These are phyloP conservation scores for Mesorhabditis spiculigera DNA, from an alignment of 2,888 invertebrate species.

Conservation along the genomic window DNA sequence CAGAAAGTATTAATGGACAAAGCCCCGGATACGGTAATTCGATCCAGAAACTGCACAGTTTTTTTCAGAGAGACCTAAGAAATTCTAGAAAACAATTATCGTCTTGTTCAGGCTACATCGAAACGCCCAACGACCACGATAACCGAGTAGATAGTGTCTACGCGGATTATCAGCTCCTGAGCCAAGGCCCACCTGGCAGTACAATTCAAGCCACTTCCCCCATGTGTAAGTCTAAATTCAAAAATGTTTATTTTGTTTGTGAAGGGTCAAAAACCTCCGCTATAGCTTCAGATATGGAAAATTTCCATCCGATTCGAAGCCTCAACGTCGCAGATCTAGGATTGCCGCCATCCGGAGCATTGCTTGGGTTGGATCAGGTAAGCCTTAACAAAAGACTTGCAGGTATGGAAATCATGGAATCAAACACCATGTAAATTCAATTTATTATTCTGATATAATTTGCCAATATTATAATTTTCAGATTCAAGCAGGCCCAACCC, in stretches of 20 bases:
- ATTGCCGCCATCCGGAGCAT: constrained; percentile 17
- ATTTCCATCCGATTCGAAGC: constrained; percentile 4
- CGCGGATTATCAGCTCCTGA: constrained; percentile 3
- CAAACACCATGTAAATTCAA: not conserved
- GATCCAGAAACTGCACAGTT: too few relatives aligned
- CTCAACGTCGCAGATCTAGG: constrained; percentile 9
- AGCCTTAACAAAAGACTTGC: not conserved
- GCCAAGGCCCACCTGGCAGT: not conserved
- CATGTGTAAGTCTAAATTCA: not conserved
- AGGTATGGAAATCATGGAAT: too few relatives aligned
- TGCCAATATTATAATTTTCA: too few relatives aligned
- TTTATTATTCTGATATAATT: too few relatives aligned
- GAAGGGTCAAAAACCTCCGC: not conserved
- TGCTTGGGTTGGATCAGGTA: constrained; percentile 19
- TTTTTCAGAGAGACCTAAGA: too few relatives aligned
- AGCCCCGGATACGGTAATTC: constrained; percentile 43
- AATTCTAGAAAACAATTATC: not conserved
- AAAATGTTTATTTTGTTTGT: too few relatives aligned
- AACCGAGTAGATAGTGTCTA: constrained; percentile 14
- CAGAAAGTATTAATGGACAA: constrained; percentile 45
- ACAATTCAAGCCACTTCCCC: not conserved
- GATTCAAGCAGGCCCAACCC: not conserved
- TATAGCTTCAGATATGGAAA: constrained; percentile 4
- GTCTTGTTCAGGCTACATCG: constrained; percentile 8
- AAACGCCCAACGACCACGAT: constrained; percentile 15